Evolutionary conservation across 2,113 vertebrate genomes (phyloP), one percentile per base, ranked within the genome.

Genomic region (Pollimyrus isidori): DNA sequence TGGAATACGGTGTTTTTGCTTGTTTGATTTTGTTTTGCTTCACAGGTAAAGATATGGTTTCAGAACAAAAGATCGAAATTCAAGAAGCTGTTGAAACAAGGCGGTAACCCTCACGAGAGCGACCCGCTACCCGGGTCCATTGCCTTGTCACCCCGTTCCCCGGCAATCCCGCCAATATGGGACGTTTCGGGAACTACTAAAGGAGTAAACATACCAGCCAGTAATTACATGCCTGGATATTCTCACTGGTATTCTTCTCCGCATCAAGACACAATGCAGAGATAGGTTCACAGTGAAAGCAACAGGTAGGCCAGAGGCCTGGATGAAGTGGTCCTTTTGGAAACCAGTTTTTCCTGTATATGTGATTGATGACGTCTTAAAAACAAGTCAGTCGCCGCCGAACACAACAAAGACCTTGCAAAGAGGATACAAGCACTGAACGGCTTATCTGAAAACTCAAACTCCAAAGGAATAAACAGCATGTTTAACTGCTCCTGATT

Each of bases 31-130:
- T 53, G 39, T 84, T 39, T 49, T 53, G 3, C 93, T 93, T 93
- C 86, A 69, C 95, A 99, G 98, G 98, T 99, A 95, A 99, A 99
- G 96, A 99, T 99, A 90, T 99, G 98, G 98, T 99, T 99, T 95
- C 98, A 99, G 95, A 99, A 99, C 94, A 99, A 99, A 92, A 97
- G 98, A 91, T 99, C 98, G 93, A 99, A 99, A 93, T 99, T 99
- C 95, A 99, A 99, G 97, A 99, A 99, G 95, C 93, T 99, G 91
- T 95, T 99, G 91, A 99, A 99, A 92, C 98, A 98, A 94, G 98
- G 98, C 84, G 93, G 97, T 91, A 99, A 99, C 92, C 98, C 98
- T 1, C 98, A 97, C 2, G 98, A 99, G 93, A 98, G 93, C 21
- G 98, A 99, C 94, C 96, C 97, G 17, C 95, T 99, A 48, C 97